Evolutionary conservation across 2,888 invertebrate species (phyloP).

Genomic region (Pasiphila rectangulata): DNA sequence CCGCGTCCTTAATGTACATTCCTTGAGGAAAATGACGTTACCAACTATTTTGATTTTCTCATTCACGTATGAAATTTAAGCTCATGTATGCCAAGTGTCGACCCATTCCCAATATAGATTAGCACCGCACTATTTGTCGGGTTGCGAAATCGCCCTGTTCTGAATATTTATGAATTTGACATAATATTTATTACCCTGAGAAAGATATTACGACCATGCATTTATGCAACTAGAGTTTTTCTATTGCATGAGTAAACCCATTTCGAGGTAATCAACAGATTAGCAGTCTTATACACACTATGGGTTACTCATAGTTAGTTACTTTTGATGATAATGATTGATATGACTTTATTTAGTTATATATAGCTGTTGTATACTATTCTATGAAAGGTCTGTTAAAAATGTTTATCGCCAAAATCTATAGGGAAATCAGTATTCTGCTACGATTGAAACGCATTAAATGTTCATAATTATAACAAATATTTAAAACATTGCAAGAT

Average conservation of each 20-base stretch:
- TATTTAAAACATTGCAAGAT: not conserved
- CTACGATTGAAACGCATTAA: no score
- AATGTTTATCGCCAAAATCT: not conserved
- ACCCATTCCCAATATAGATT: slow-evolving; percentile 28
- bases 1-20: no score
- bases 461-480: not conserved
- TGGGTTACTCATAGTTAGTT: no score
- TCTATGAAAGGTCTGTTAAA: not conserved
- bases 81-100: slow-evolving; percentile 13
- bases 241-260: no score
- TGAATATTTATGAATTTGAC: not conserved
- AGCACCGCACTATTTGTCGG: slow-evolving; percentile 13
- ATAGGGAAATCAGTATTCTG: no score
- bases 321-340: no score
- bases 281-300: no score
- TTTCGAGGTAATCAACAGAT: no score
- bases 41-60: not conserved
- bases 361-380: not conserved
- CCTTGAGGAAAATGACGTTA: slow-evolving; percentile 2
- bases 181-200: not conserved
- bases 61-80: slow-evolving; percentile 20
- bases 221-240: no score
- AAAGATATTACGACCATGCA: not conserved
- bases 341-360: no score
- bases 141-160: slow-evolving; percentile 25